These are phyloP conservation scores for Unio delphinus DNA, from an alignment of 2,888 invertebrate species.

Conservation along the genomic window DNA sequence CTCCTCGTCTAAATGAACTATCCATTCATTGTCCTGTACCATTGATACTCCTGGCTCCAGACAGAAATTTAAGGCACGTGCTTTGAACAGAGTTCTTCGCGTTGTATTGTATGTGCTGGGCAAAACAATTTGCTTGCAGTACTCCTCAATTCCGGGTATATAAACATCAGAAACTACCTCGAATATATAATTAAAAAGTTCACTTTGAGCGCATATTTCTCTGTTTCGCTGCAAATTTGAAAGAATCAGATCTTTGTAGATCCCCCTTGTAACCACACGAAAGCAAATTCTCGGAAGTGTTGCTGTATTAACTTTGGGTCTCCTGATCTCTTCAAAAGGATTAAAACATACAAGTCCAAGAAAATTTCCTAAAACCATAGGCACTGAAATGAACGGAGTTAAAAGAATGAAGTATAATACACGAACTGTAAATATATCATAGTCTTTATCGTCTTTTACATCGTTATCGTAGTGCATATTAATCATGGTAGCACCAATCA, in stretches of 20 bases:
- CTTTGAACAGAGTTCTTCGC: slow-evolving; percentile 39
- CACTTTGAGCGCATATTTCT: slow-evolving; percentile 20
- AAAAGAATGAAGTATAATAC: slow-evolving; percentile 10
- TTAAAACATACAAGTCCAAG: slow-evolving; percentile 12
- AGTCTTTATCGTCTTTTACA: background rate
- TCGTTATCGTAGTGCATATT: too few relatives aligned
- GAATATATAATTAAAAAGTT: slow-evolving; percentile 28
- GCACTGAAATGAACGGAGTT: slow-evolving; percentile 12
- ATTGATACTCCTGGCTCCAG: slow-evolving; percentile 37
- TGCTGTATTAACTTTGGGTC: background rate
- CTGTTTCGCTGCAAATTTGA: slow-evolving; percentile 28
- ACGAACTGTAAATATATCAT: background rate
- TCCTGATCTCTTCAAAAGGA: slow-evolving; percentile 6
- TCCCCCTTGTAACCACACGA: slow-evolving; percentile 47
- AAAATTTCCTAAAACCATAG: slow-evolving; percentile 8
- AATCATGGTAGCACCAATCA: too few relatives aligned
- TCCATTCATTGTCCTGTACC: slow-evolving; percentile 49
- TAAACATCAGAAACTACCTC: slow-evolving; percentile 44
- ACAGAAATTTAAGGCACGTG: slow-evolving; percentile 50
- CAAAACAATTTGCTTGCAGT: slow-evolving; percentile 35
- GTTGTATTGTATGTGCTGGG: slow-evolving; percentile 33
- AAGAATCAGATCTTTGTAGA: slow-evolving; percentile 38
- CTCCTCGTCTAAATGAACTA: slow-evolving; percentile 57
- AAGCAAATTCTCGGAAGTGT: slow-evolving; percentile 44
- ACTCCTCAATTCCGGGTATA: slow-evolving; percentile 11